Evolutionary conservation across 2,888 invertebrate species (phyloP), one percentile per base, ranked within the genome.

Genomic region (Andrena hattorfiana): DNA sequence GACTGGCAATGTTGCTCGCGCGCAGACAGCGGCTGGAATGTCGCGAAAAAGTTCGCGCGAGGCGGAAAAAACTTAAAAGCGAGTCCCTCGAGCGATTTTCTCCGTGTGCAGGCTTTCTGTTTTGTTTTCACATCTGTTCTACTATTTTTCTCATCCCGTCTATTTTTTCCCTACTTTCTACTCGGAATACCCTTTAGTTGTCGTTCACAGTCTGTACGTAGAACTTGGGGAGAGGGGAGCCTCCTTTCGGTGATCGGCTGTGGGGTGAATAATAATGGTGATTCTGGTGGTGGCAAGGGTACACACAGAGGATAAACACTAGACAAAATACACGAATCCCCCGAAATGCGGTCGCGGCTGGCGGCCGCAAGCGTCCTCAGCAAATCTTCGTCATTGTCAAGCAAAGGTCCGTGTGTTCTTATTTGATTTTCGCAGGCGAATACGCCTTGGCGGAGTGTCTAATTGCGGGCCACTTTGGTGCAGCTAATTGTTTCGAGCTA

Each of bases 271-370:
- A 56, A 56, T 56, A 56, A 56, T 56, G 89, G 89, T 92, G 87
- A 89, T 90, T 56, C 84, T 90, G 92, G 90, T 91, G 85, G 75
- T 92, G 91, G 91, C 87, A 85, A 91, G 92, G 93, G 90, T 93
- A 97, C 97, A 97, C 97, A 97, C 97, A 97, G 97, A 96, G 97
- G 97, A 96, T 96, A 95, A 96, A 97, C 97, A 97, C 97, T 97
- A 97, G 97, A 97, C 97, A 97, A 97, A 97, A 97, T 97, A 97
- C 97, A 97, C 94, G 95, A 95, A 95, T 94, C 94, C 94, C 92
- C 91, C 93, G 93, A 94, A 93, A 86, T 90, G 91, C 93, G 90
- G 88, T 90, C 85, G 90, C 89, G 90, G 77, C 77, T 73, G 77
- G 82, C 83, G 81, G 70, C 81, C 75, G 76, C 83, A 76, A 74